Conservation (phyloP, 2,888 invertebrate species). For the Heliconius aoede region DNA sequence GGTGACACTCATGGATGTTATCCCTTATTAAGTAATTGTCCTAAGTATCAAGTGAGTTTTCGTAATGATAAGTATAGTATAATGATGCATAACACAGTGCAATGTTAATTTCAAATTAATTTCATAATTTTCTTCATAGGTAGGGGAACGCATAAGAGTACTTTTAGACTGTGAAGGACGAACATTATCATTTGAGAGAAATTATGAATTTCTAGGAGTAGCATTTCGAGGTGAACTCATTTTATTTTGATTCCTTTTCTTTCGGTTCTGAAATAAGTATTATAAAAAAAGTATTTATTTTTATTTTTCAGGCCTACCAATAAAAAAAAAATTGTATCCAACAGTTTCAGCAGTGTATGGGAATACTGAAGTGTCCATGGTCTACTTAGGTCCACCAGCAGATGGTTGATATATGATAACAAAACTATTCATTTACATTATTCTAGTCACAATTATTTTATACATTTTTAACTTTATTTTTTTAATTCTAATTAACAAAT, state of each 20-base stretch:
- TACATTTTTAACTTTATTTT: background rate
- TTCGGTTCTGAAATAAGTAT: background rate
- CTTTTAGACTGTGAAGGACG: conserved; percentile 99
- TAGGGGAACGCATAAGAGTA: conserved; percentile 98
- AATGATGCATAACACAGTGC: background rate
- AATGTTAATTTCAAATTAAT: background rate
- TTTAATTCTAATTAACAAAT: conserved; percentile 9
- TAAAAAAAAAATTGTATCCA: conserved; percentile 94
- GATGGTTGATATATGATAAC: conserved; percentile 89
- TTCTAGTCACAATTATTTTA: conserved; percentile 10
- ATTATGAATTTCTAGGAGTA: conserved; percentile 98
- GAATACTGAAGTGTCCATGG: conserved; percentile 99
- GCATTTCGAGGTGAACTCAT: conserved; percentile 92
- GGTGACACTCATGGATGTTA: conserved; percentile 97
- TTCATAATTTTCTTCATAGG: conserved; percentile 79
- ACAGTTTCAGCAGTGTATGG: conserved; percentile 99
- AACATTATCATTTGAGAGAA: conserved; percentile 98
- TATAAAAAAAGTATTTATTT: background rate
- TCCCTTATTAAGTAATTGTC: conserved; percentile 96
- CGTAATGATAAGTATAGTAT: background rate
- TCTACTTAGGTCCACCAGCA: conserved; percentile 97
- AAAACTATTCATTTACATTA: background rate
- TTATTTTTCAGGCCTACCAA: conserved; percentile 88
- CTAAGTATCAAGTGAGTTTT: conserved; percentile 94
- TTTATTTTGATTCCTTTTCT: background rate